Evolutionary conservation across 2,888 invertebrate genomes (phyloP), one percentile per base, ranked within the genome.

Genomic region (Stramonita haemastoma): DNA sequence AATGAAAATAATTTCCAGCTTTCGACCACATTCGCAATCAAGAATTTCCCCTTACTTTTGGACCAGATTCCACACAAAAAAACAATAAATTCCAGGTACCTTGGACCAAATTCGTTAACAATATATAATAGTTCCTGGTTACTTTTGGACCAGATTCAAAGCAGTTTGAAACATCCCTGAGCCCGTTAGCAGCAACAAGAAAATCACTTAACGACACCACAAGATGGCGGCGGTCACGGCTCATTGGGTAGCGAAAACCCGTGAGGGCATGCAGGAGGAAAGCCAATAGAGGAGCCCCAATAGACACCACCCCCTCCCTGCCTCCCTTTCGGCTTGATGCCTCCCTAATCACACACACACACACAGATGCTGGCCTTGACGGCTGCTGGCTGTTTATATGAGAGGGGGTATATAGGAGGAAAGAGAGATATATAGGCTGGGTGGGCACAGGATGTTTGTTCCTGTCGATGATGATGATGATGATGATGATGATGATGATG

Each of bases 401-500:
- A 46, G 46, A 46, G 46, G 8, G 46, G 46, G 60, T 13, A 17
- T 60, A 15, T 60, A 22, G 60, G 60, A 22, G 60, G 57, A 57
- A 60, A 22, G 60, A 22, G 60, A 22, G 19, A 22, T 15, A n/a
- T 26, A n/a, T 26, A n/a, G 4, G n/a, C 11, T 2, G 70, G 70
- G 11, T n/a, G 70, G 11, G 70, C 4, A 46, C 46, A 46, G 46
- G 8, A n/a, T n/a, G n/a, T n/a, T n/a, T 46, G 46, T 8, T 46
- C 2, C 46, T 46, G 46, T 46, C 46, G 46, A 46, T 46, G 46
- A 46, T 46, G 70, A 73, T 11, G 17, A 32, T 13, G 32, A 77
- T 29, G 29, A 29, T 36, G 81, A 46, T 81, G 81, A 81, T 81
- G 81, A 81, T 81, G 81, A 36, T 81, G 81, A 81, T 81, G 81